Conservation (phyloP, 2,113 vertebrate genomes). For the Nothocercus nigrocapillus region DNA sequence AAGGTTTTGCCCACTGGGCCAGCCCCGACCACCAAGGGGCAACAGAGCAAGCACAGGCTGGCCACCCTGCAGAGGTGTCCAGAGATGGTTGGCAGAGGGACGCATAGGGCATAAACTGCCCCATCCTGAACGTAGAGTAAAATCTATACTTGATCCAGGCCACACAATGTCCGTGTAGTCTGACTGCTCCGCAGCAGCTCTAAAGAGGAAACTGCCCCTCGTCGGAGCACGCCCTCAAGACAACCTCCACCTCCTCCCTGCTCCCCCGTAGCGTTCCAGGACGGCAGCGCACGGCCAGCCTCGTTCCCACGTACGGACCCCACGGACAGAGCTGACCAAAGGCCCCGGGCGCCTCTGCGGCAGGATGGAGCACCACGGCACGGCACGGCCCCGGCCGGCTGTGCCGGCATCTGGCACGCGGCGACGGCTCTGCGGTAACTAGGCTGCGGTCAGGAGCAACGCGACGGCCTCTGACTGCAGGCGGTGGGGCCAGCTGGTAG, state of each 20-base stretch:
- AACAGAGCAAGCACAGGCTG: background rate
- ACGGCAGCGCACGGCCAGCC: background rate
- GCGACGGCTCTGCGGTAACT: background rate
- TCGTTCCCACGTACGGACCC: background rate
- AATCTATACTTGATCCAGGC: background rate
- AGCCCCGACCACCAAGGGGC: rapidly evolving
- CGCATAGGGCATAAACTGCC: background rate
- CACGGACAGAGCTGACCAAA: background rate
- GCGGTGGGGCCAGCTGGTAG: background rate
- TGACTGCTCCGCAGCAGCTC: background rate
- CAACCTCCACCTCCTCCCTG: background rate
- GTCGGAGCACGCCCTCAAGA: background rate
- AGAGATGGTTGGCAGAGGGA: background rate
- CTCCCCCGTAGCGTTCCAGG: rapidly evolving
- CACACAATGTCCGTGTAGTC: background rate
- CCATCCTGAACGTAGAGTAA: background rate
- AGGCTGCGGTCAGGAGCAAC: background rate
- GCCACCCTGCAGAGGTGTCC: background rate
- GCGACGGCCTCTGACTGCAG: background rate
- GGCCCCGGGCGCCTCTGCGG: background rate
- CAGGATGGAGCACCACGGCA: no score
- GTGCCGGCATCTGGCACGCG: rapidly evolving
- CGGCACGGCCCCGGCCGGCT: background rate
- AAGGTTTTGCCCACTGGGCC: background rate
- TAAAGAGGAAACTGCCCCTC: background rate